phyloP scores from a whole-genome alignment of 2,113 vertebrate species.

The Chrysemys picta region DNA sequence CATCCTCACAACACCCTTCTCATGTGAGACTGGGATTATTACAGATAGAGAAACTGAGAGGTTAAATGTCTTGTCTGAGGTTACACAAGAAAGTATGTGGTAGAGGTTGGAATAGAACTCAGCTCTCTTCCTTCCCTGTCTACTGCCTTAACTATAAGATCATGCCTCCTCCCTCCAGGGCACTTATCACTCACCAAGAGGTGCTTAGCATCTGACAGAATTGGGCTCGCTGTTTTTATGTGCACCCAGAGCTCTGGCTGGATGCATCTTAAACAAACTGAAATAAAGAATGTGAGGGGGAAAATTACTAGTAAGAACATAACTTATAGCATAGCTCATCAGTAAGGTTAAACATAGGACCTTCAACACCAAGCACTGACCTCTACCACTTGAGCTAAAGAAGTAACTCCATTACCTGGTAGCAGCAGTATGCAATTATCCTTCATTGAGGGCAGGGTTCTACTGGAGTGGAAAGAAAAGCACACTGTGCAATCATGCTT shows the following conservation, averaged over 20 bases:
- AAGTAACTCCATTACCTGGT: background rate
- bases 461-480: fast-evolving
- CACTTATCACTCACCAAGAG: fast-evolving
- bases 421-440: background rate
- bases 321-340: background rate
- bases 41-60: background rate
- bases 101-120: background rate
- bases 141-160: background rate
- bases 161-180: fast-evolving
- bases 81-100: background rate
- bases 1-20: background rate
- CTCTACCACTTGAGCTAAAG: background rate
- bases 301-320: background rate
- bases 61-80: background rate
- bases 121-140: background rate
- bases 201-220: background rate
- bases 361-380: background rate
- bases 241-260: background rate
- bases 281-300: background rate
- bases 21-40: background rate
- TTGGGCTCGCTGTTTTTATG: fast-evolving
- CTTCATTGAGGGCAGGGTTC: background rate
- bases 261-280: fast-evolving
- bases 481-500: fast-evolving
- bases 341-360: background rate